Base-by-base conservation (phyloP, 2,797 vertebrate species). In the Bovichtus variegatus region DNA sequence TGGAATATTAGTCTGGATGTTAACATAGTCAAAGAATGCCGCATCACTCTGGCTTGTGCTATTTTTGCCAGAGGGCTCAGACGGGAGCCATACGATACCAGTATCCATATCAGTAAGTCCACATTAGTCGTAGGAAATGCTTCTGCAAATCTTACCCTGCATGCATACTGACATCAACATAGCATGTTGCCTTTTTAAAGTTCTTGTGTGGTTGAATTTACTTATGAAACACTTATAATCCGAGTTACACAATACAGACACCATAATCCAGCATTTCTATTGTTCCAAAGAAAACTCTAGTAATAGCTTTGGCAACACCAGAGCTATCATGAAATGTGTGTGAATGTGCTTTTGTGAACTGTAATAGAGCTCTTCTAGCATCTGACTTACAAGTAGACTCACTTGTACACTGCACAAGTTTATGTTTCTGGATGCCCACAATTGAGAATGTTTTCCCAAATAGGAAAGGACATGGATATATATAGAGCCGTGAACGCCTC, bases 391-490 rank as follows among this genome's bases (percentile, higher is more conserved):
- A 31, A 55, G 27, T 25, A n/a, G 21, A 25, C 40, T 44, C 21
- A 49, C 73, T 83, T 16, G 27, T 10, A 44, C 18, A 67, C 71
- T 88, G 80, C 59, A 36, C 75, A 92, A 71, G 70, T 90, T 83
- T 79, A 87, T 91, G 86, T 93, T 87, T 86, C 84, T 90, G 86
- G 87, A 93, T 40, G 74, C 83, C 80, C 76, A 72, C 91, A 94
- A 91, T 94, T 94, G 95, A 92, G 73, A 90, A 86, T 76, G 82
- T 85, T 70, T 86, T 88, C 89, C 87, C 72, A 78, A 78, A 92
- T 91, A 91, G 57, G 72, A 81, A 90, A 81, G 78, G 81, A 82
- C 46, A 5, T 64, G 25, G 61, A 83, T 86, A 84, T 90, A 76
- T 86, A 83, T 85, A 81, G 88, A 83, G 85, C 41, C 74, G 77